Conservation (phyloP, 2,888 invertebrate species). For the Oasisia sp. region DNA sequence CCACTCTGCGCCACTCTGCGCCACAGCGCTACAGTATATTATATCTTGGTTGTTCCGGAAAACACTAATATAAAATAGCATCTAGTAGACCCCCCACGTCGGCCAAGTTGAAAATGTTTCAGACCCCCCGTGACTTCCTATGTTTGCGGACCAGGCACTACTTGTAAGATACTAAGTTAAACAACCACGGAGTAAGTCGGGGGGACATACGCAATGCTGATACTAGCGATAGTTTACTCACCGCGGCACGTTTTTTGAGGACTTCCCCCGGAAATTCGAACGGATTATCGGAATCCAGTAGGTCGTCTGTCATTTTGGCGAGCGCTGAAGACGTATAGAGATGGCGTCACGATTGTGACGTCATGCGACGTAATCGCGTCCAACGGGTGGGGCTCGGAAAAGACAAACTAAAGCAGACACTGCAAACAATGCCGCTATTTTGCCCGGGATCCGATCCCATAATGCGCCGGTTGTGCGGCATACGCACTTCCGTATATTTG, state of each 20-base stretch:
- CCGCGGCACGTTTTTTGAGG: background rate
- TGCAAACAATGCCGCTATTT: background rate
- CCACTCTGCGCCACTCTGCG: too few relatives aligned
- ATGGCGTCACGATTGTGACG: slow-evolving; percentile 2
- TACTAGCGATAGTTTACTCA: background rate
- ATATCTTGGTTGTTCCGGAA: too few relatives aligned
- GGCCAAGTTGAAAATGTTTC: too few relatives aligned
- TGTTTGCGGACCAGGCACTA: too few relatives aligned
- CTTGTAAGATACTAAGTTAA: too few relatives aligned
- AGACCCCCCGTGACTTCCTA: too few relatives aligned
- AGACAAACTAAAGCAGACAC: background rate
- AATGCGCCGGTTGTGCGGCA: background rate
- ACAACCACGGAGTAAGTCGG: background rate
- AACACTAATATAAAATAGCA: too few relatives aligned
- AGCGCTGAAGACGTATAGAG: background rate
- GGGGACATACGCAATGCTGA: background rate
- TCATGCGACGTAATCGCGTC: background rate
- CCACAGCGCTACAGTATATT: too few relatives aligned
- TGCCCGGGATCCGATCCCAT: background rate
- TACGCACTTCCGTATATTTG: background rate
- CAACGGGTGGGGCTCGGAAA: background rate
- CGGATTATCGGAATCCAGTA: background rate
- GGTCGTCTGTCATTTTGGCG: background rate
- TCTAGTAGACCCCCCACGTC: too few relatives aligned
- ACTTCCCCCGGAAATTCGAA: background rate